Conservation (phyloP, 2,113 vertebrate species). For the Notechis scutatus region DNA sequence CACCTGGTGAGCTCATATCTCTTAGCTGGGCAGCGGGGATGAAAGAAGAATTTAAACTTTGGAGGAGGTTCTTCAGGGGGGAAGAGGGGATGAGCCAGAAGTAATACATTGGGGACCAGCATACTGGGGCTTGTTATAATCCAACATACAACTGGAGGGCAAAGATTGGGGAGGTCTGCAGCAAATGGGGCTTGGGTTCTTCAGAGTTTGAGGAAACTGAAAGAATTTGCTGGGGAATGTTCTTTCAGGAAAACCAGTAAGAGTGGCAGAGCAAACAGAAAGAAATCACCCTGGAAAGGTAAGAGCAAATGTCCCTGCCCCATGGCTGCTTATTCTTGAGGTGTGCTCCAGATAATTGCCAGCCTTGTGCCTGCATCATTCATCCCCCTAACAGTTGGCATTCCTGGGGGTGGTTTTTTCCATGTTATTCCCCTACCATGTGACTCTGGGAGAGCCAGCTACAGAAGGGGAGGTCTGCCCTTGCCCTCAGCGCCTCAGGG, state of each 20-base stretch:
- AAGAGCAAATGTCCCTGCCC: neutral
- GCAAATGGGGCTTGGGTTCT: neutral
- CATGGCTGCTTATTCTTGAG: neutral
- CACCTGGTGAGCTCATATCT: slow-evolving; percentile 52
- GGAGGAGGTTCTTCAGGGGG: slow-evolving; percentile 11
- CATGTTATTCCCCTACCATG: neutral
- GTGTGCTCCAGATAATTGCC: neutral
- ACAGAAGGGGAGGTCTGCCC: neutral
- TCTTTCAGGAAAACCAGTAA: slow-evolving; percentile 10
- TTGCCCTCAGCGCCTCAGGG: neutral
- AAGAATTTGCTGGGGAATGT: neutral
- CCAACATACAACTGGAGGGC: neutral
- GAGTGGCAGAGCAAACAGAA: neutral
- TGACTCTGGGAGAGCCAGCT: neutral
- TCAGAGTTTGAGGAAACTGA: neutral
- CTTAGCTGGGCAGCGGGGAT: neutral
- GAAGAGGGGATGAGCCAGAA: slow-evolving; percentile 53
- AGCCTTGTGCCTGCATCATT: neutral
- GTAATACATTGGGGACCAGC: slow-evolving; percentile 51
- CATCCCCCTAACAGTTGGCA: neutral
- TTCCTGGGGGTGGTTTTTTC: neutral
- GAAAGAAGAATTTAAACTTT: neutral
- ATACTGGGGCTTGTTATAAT: slow-evolving; percentile 47
- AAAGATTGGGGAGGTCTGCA: neutral
- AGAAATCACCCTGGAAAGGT: neutral